Percentiles rank a stretch among this genome's conserved stretches.
phyloP scores from a whole-genome alignment of 2,797 vertebrate genomes.

The Adrianichthys oophorus region DNA sequence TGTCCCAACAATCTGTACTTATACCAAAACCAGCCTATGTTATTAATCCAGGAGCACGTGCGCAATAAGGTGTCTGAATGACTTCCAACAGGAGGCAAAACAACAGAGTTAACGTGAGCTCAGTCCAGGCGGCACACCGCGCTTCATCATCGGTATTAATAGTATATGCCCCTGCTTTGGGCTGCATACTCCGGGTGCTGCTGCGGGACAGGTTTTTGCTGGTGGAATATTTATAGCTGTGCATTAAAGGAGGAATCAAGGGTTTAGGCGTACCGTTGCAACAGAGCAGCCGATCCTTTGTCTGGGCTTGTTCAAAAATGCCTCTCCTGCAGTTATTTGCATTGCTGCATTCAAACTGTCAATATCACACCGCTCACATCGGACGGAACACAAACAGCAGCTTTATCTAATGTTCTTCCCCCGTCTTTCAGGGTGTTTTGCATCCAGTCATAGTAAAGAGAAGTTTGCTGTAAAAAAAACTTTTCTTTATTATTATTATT shows the following conservation, averaged over 20 bases:
- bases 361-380: constrained; percentile 59
- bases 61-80: constrained; percentile 30
- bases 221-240: constrained; percentile 83
- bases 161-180: constrained; percentile 58
- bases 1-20: constrained; percentile 62
- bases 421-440: not conserved
- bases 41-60: constrained; percentile 70
- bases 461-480: not conserved
- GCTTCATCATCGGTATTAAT: constrained; percentile 73
- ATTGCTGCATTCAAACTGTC: constrained; percentile 57
- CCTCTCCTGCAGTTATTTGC: constrained; percentile 71
- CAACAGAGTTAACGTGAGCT: constrained; percentile 53
- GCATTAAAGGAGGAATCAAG: constrained; percentile 81
- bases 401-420: constrained; percentile 39
- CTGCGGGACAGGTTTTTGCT: constrained; percentile 75
- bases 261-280: constrained; percentile 79
- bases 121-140: constrained; percentile 45
- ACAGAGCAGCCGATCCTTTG: constrained; percentile 74
- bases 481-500: too few relatives aligned
- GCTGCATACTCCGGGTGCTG: constrained; percentile 63
- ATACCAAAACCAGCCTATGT: constrained; percentile 61
- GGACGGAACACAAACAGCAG: constrained; percentile 36
- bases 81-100: constrained; percentile 57
- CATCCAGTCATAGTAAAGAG: not conserved
- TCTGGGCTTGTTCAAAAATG: constrained; percentile 84